Percentiles rank a stretch among this genome's conserved stretches.
Evolutionary conservation across 2,888 invertebrate genomes (phyloP).

Genomic region (Synergus gifuensis): DNA sequence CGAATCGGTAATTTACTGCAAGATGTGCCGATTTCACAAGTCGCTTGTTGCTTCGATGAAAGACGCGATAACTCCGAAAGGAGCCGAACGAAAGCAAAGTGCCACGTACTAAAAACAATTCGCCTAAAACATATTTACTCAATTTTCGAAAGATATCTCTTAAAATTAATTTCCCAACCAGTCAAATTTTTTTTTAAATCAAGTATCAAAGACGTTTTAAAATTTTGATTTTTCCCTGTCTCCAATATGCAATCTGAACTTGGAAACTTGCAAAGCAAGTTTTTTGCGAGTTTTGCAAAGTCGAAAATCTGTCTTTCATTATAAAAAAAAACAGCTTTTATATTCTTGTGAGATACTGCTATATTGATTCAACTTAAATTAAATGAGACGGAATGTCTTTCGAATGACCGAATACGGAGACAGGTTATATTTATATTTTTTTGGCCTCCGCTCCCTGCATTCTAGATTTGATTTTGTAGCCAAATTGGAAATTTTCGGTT

Average conservation of each 20-base stretch:
- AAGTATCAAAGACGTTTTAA: neutral
- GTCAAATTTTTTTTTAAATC: neutral
- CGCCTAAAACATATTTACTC: slow-evolving; percentile 3
- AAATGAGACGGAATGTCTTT: slow-evolving; percentile 19
- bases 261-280: neutral
- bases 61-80: slow-evolving; percentile 40
- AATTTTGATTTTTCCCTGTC: neutral
- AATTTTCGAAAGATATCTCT: slow-evolving; percentile 2
- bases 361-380: neutral
- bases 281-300: neutral
- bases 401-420: slow-evolving; percentile 37
- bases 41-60: slow-evolving; percentile 40
- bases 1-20: slow-evolving; percentile 35
- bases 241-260: slow-evolving; percentile 4
- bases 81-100: slow-evolving; percentile 36
- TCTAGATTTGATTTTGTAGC: neutral
- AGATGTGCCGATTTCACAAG: slow-evolving; percentile 35
- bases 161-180: neutral
- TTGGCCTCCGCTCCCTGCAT: slow-evolving; percentile 15
- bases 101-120: slow-evolving; percentile 35
- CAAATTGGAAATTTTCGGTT: neutral
- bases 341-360: no score
- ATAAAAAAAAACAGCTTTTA: neutral
- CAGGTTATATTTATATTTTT: slow-evolving; percentile 51
- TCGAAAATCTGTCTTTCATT: neutral